Evolutionary conservation across 2,113 vertebrate genomes (phyloP).

Genomic region (Hylia prasina): DNA sequence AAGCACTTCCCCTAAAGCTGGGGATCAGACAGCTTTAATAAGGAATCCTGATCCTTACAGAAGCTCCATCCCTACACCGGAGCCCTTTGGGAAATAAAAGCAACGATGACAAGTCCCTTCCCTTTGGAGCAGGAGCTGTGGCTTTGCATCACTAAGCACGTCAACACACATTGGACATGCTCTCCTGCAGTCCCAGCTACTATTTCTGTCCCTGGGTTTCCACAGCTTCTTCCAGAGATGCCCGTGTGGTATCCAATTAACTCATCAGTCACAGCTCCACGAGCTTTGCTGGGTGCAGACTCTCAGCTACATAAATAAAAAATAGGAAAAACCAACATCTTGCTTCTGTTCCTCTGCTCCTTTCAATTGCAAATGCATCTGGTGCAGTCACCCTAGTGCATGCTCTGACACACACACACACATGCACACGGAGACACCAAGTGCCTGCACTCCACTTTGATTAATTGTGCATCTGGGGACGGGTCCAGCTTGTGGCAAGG

Average conservation of each 20-base stretch:
- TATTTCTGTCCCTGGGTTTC: not conserved
- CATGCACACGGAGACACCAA: accelerated
- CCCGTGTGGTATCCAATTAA: slow-evolving; percentile 1
- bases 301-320: slow-evolving; percentile 35
- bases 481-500: not conserved
- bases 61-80: not conserved
- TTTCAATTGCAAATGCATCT: slow-evolving; percentile 5
- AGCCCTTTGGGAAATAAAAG: not conserved
- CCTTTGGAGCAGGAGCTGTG: not conserved
- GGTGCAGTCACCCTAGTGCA: not conserved
- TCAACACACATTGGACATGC: not conserved
- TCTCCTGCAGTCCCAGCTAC: not conserved
- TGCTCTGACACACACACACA: not conserved
- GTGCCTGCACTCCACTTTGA: not conserved
- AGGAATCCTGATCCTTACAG: not conserved
- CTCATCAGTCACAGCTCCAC: not conserved
- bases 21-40: not conserved
- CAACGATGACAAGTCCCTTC: not conserved
- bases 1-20: not conserved
- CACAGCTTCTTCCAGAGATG: not conserved
- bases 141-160: not conserved
- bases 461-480: not conserved
- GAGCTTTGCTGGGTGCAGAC: not conserved
- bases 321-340: slow-evolving; percentile 17
- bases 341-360: not conserved